phyloP scores from a whole-genome alignment of 2,797 vertebrate species.

The Aerospiza tachiro region DNA sequence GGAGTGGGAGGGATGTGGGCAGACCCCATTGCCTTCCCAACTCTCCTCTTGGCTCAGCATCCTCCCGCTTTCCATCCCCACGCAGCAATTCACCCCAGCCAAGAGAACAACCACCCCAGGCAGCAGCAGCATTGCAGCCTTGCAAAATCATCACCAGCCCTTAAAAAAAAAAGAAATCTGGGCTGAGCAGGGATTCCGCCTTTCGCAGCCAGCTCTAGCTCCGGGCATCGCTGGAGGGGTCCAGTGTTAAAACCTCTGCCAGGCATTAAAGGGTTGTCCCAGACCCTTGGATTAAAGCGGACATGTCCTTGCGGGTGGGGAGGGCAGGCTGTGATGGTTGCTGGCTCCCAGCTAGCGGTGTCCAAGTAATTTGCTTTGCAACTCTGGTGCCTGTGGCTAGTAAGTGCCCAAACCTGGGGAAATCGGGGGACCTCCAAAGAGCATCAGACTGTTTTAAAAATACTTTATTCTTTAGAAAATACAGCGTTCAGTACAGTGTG shows the following conservation, averaged over 20 bases:
- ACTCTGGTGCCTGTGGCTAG: background rate
- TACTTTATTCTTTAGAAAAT: constrained; percentile 86
- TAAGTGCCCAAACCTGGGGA: background rate
- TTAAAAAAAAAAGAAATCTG: background rate
- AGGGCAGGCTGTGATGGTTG: accelerated
- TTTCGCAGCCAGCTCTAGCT: accelerated
- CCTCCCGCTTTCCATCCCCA: background rate
- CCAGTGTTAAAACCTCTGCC: background rate
- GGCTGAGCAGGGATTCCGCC: background rate
- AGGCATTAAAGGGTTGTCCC: background rate
- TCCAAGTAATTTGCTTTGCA: background rate
- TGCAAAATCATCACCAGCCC: background rate
- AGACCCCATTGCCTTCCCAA: background rate
- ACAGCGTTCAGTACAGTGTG: constrained; percentile 76
- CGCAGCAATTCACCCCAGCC: background rate
- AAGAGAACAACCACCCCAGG: background rate
- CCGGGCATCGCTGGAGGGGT: background rate
- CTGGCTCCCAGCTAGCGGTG: accelerated
- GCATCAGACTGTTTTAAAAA: constrained; percentile 77
- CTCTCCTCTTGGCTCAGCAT: background rate
- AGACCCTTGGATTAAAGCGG: accelerated
- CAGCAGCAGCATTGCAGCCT: background rate
- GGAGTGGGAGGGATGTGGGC: background rate
- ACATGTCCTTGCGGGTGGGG: background rate
- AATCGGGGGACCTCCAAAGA: background rate